Conservation (phyloP, 2,888 invertebrate species). For the Falcaria lacertinaria region DNA sequence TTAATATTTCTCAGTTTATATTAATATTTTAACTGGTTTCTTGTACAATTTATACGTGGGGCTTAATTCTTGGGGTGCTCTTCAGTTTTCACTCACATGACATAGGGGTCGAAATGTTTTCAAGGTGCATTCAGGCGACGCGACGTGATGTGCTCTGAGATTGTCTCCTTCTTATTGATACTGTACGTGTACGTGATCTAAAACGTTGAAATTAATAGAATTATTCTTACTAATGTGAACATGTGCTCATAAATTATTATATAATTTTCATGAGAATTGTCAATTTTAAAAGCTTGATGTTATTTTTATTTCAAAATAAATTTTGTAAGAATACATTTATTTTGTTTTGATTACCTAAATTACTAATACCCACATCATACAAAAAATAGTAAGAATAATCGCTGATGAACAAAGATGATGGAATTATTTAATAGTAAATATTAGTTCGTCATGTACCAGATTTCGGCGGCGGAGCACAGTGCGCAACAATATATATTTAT, state of each 20-base stretch:
- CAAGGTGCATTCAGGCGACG: conserved; percentile 13
- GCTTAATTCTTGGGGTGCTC: conserved; percentile 23
- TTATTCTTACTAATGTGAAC: conserved; percentile 66
- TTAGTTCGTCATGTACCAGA: no score
- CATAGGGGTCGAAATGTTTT: conserved; percentile 6
- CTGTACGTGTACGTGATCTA: conserved; percentile 36
- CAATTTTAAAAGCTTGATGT: conserved; percentile 77
- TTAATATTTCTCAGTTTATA: conserved; percentile 27
- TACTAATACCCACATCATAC: conserved; percentile 18
- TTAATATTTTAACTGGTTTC: conserved; percentile 23
- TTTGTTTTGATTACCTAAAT: conserved; percentile 6
- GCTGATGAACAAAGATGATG: no score
- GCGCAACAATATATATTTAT: no score
- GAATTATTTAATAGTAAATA: no score
- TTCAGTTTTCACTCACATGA: conserved; percentile 9
- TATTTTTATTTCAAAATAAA: conserved; percentile 76
- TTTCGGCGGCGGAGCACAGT: no score
- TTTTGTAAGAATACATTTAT: conserved; percentile 53
- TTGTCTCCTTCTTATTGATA: conserved; percentile 42
- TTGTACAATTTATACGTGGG: conserved; percentile 17
- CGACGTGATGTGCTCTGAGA: conserved; percentile 30
- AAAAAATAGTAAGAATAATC: no score
- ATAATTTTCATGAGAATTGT: conserved; percentile 68
- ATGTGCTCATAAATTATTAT: conserved; percentile 72
- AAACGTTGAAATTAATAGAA: conserved; percentile 26